Base-by-base conservation (phyloP, 2,113 vertebrate species). In the Cebus imitator region DNA sequence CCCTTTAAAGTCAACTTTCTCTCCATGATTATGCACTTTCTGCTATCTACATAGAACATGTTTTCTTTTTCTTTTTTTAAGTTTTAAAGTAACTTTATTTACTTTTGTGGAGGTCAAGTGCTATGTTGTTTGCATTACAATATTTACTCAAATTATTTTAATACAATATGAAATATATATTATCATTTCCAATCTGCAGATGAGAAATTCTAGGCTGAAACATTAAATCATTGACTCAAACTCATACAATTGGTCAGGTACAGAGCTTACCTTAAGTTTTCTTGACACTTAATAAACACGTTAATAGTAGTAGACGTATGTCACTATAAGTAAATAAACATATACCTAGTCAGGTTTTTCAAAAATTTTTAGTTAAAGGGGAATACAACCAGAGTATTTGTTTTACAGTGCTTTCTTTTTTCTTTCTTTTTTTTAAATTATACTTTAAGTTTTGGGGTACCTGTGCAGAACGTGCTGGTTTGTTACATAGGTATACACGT, bases 81-180 rank as follows among this genome's bases (percentile, higher is more conserved):
- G 52, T 61, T 64, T 91, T 23, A 17, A 83, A 90, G 43, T 90
- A 73, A 68, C 43, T 90, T 78, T 87, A 80, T 61, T 94, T 92
- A 57, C 20, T 84, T 85, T 45, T 35, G 61, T 10, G 12, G 1
- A 37, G 80, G 52, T 84, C 35, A 80, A 84, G 52, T 50, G 14
- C 23, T 79, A 1, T 35, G 27, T 73, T 81, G 30, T 61, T 88
- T 94, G 25, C 21, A 79, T 87, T 93, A 58, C 9, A 92, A 61
- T 72, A 78, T 72, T 57, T 93, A 93, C 79, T 95, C 57, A 61
- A 52, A 72, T 85, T 89, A 64, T 70, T 58, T 18, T 1, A 27
- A 57, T 37, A 76, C 37, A 68, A 81, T 81, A 18, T 89, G 57
- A 87, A 82, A 68, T 75, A 90, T 25, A 35, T 78, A 13, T n/a